Evolutionary conservation across 2,113 vertebrate genomes (phyloP).

Genomic region (Thunnus thynnus): DNA sequence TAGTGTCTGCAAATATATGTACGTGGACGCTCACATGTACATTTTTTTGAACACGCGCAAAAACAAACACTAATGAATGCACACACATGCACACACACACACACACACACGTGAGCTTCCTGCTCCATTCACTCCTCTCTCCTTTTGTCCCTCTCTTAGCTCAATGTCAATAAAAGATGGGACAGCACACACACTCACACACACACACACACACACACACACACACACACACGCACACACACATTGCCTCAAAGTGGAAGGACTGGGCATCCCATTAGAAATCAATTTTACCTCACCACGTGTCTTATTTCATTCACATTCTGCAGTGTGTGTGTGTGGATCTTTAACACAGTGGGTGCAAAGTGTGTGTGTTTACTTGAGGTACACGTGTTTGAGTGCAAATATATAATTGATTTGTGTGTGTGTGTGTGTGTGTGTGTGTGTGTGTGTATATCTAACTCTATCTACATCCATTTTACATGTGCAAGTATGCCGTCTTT

Average conservation of each 20-base stretch:
- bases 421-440: not conserved
- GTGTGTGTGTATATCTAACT: not conserved
- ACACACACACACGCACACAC: slow-evolving; percentile 3
- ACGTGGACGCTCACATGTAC: not conserved
- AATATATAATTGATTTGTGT: slow-evolving; percentile 20
- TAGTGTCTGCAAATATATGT: slow-evolving; percentile 21
- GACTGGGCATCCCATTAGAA: slow-evolving; percentile 47
- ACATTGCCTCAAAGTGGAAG: slow-evolving; percentile 1
- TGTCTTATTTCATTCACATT: slow-evolving; percentile 48
- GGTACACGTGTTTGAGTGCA: slow-evolving; percentile 2
- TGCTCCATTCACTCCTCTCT: not conserved
- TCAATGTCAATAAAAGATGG: slow-evolving; percentile 62
- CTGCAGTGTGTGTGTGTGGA: not conserved
- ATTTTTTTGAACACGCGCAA: not conserved
- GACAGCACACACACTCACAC: slow-evolving; percentile 13
- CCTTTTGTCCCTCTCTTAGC: slow-evolving; percentile 48
- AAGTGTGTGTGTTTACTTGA: not conserved
- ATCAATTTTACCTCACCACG: slow-evolving; percentile 51
- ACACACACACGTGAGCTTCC: slow-evolving; percentile 6
- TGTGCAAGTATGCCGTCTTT: not conserved
- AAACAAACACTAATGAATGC: not conserved
- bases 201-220: not conserved
- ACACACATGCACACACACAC: not conserved
- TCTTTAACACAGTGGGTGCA: not conserved
- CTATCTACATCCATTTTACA: slow-evolving; percentile 5